Evolutionary conservation across 2,888 invertebrate genomes (phyloP), one percentile per base, ranked within the genome.

Genomic region (Metellina segmentata): DNA sequence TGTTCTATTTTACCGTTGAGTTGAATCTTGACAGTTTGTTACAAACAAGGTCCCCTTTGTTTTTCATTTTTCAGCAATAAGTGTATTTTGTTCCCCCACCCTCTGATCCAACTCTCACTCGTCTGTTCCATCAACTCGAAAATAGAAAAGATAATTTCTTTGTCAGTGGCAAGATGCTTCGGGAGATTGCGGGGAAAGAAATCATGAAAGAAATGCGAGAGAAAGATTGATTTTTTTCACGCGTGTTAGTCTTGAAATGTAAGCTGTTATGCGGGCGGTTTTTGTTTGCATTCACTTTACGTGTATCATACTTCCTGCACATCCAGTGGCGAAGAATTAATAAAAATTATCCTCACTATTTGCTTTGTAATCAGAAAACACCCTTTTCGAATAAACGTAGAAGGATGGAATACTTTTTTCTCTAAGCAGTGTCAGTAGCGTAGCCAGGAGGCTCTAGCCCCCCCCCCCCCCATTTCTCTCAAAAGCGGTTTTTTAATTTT

Each of bases 1-100:
- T 53, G 61, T 88, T 88, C 81, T 81, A 49, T 74, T 74, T 81
- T 74, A 81, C 61, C 88, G 74, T 88, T 81, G 88, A 79, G 74
- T 72, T 71, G 88, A 72, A 81, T 74, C 52, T 7, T 88, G 88
- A 88, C 88, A 88, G 88, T 81, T 81, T 81, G 88, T 81, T 61
- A 53, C 88, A 88, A 81, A 81, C 81, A 88, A 81, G 71, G 34
- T 74, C 52, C 52, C 61, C 81, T 81, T 49, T 61, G 74, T 88
- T 79, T 87, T 87, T 53, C 71, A 53, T 79, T 87, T 69, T 85
- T 13, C 74, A 52, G 69, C 34, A 82, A 19, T 34, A 7, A 19
- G 52, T 52, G 51, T 52, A 34, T 20, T 74, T 85, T 74, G 52
- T 20, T 85, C n/a, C n/a, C n/a, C 16, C 69, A 9, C 72, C 9